A percentile compares a stretch with the other conserved stretches of the same genome.
phyloP scores from a whole-genome alignment of 2,113 vertebrate genomes.

The Tringa solitaria region DNA sequence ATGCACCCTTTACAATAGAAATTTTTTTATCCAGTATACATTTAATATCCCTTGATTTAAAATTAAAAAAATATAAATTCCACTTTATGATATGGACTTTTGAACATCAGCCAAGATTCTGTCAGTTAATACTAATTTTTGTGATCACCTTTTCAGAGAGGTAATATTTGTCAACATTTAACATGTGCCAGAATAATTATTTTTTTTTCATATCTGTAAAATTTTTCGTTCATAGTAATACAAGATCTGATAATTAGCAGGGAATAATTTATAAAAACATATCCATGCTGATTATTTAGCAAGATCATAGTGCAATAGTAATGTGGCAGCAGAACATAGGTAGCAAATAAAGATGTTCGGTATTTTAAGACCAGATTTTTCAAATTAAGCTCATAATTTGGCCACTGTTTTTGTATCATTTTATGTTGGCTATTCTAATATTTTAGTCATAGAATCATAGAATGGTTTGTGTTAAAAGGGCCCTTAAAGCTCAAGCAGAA shows the following conservation, averaged over 20 bases:
- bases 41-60: not conserved
- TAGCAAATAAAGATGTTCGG: not conserved
- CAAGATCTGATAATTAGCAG: not conserved
- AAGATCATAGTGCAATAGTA: not conserved
- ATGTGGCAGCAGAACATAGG: not conserved
- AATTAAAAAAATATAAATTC: not conserved
- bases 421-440: not conserved
- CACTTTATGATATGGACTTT: not conserved
- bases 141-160: not conserved
- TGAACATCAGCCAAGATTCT: not conserved
- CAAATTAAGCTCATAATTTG: not conserved
- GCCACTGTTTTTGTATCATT: not conserved
- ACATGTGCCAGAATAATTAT: not conserved
- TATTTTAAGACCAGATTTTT: not conserved
- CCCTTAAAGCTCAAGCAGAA: not conserved
- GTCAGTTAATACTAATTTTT: not conserved
- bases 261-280: not conserved
- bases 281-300: not conserved
- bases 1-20: not conserved
- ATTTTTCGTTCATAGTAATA: not conserved
- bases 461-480: not conserved
- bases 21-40: not conserved
- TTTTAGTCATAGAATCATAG: not conserved
- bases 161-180: not conserved
- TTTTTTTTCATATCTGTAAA: not conserved